Evolutionary conservation across 1,140 invertebrate species (phyloP), one percentile per base, ranked within the genome.

Genomic region (Dysdera silvatica): DNA sequence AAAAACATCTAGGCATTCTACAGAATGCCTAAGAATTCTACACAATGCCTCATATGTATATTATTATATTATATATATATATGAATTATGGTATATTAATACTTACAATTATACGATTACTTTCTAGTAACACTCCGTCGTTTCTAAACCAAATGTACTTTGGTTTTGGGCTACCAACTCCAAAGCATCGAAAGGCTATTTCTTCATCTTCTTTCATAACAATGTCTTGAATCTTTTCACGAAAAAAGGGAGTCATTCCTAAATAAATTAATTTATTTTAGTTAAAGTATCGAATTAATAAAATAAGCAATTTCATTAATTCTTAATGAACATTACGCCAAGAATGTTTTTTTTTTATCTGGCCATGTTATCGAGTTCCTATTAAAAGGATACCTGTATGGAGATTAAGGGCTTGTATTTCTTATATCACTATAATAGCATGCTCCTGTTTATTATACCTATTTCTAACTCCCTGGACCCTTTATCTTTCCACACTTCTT

Each of bases 91-190:
- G 6, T 24, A 32, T 12, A 20, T 29, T 4, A 4, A 20, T 4
- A 28, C 62, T 61, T 29, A 69, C 65, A 72, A 85, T 87, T 35
- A 91, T 82, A 54, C 89, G 79, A 65, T 85, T 84, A 28, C 83
- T 86, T 73, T 91, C 88, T 4, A 84, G 83, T 4, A 93, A 75
- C 35, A 93, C 87, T 71, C 88, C 82, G 71, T 94, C 91, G 73
- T 93, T 93, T 70, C 82, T 91, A 77, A 91, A 98, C 95, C 95
- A 99, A 67, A 95, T 89, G n/a, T 98, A 84, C 43, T 81, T 77
- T 0, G 95, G 93, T 71, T 86, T 84, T 0, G 94, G 94, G 70
- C 90, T 87, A 0, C 92, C 93, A 5, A 93, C 87, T 3, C 90
- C 89, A 51, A 86, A 85, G 76, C 91, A 96, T 10, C 20, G 55